Evolutionary conservation across 2,888 invertebrate species (phyloP), one percentile per base, ranked within the genome.

Genomic region (Aromia moschata): DNA sequence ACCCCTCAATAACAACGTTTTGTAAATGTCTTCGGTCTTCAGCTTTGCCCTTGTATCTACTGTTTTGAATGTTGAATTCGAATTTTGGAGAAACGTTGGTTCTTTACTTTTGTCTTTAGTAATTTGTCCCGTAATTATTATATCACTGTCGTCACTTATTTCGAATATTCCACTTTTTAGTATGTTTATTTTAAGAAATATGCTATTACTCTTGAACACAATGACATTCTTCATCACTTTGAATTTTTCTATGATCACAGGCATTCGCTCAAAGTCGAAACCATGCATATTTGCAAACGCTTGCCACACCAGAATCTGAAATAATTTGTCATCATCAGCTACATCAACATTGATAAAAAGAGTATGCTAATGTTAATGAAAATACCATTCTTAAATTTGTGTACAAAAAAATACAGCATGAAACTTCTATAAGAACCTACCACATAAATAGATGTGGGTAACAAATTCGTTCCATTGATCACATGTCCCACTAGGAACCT

Each of bases 391-490:
- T n/a, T n/a, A n/a, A n/a, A n/a, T n/a, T n/a, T n/a, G n/a, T n/a
- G n/a, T n/a, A n/a, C n/a, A n/a, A n/a, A n/a, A n/a, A n/a, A n/a
- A 18, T 43, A 4, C 16, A 16, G 15, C 25, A 25, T 25, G 25
- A 25, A 25, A n/a, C n/a, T n/a, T n/a, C n/a, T n/a, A n/a, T n/a
- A n/a, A 2, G 2, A 7, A 47, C 64, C 56, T 60, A 70, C 70
- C 31, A 82, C 45, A 3, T 79, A 62, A 1, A 80, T 87, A 16
- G 89, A 86, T 62, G 89, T 89, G 9, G 90, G 89, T 67, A 86
- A 86, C 11, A 70, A 38, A 16, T 62, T 41, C 15, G 41, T 60
- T 5, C 79, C 80, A 75, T 62, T 18, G 30, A 65, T 49, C 3
- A 56, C 18, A 41, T 69, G 68, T 1, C 64, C 68, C 37, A 63